Evolutionary conservation across 2,797 vertebrate genomes (phyloP).

Genomic region (Sparus aurata): DNA sequence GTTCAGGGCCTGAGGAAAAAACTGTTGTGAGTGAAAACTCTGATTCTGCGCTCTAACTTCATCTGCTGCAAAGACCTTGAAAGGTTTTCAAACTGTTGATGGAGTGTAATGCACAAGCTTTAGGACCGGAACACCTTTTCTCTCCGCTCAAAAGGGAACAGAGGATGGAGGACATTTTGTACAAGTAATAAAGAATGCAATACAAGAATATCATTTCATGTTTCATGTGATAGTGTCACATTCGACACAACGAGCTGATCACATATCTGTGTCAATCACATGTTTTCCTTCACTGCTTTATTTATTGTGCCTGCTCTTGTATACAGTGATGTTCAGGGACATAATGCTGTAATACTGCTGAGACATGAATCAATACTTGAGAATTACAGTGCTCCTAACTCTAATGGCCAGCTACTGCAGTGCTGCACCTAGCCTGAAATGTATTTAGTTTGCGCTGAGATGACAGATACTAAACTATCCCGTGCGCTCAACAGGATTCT

Average conservation of each 20-base stretch:
- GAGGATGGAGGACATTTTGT: slow-evolving; percentile 13
- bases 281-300: slow-evolving; percentile 29
- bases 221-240: slow-evolving; percentile 22
- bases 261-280: slow-evolving; percentile 43
- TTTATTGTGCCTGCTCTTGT: slow-evolving; percentile 48
- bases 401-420: slow-evolving; percentile 49
- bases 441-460: slow-evolving; percentile 48
- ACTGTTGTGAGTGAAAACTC: background rate
- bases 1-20: background rate
- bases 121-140: background rate
- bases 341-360: slow-evolving; percentile 56
- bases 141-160: background rate
- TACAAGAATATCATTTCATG: slow-evolving; percentile 20
- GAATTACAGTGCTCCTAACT: slow-evolving; percentile 69
- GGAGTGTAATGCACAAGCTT: background rate
- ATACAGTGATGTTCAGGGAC: slow-evolving; percentile 41
- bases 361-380: slow-evolving; percentile 79
- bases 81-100: background rate
- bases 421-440: slow-evolving; percentile 32
- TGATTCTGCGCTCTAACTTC: slow-evolving; percentile 14
- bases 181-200: slow-evolving; percentile 24
- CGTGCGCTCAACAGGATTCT: slow-evolving; percentile 9
- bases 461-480: slow-evolving; percentile 23
- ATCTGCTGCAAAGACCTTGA: slow-evolving; percentile 28
- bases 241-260: slow-evolving; percentile 38